phyloP scores from a whole-genome alignment of 2,888 invertebrate genomes.

The Caenorhabditis sp. region DNA sequence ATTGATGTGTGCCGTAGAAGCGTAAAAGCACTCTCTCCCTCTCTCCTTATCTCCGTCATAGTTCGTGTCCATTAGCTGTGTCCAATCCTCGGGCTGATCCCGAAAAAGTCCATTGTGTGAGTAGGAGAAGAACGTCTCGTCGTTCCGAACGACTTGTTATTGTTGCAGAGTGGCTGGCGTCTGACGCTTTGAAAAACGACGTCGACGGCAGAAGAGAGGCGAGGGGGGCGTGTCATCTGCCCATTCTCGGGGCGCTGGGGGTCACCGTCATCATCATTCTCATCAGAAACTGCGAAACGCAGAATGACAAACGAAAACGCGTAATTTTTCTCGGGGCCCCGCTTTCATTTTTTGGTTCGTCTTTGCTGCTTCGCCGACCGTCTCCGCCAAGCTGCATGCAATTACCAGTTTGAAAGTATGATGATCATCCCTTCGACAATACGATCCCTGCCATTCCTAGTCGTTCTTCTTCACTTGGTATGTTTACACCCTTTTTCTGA shows the following conservation, averaged over 20 bases:
- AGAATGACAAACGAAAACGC: constrained; percentile 54
- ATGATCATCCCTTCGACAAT: constrained; percentile 25
- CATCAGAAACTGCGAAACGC: constrained; percentile 40
- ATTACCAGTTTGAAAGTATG: constrained; percentile 17
- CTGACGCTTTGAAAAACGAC: constrained; percentile 4
- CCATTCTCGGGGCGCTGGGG: constrained; percentile 50
- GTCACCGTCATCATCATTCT: constrained; percentile 48
- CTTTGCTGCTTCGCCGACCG: constrained; percentile 9
- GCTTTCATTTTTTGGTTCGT: constrained; percentile 43
- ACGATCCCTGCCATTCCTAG: constrained; percentile 8
- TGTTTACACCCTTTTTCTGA: not conserved
- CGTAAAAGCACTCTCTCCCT: constrained; percentile 16
- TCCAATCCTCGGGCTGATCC: constrained; percentile 31
- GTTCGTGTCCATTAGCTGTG: constrained; percentile 1
- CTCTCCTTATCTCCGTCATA: constrained; percentile 24
- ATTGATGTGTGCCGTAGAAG: constrained; percentile 9
- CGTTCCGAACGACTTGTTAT: constrained; percentile 57
- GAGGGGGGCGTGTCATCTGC: constrained; percentile 48
- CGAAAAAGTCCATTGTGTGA: constrained; percentile 39
- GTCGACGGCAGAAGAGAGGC: constrained; percentile 17
- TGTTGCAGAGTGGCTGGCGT: constrained; percentile 44
- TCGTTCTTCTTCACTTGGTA: not conserved
- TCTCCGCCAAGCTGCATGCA: constrained; percentile 35
- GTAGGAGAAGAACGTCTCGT: constrained; percentile 14
- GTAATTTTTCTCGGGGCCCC: constrained; percentile 51